Evolutionary conservation across 2,888 invertebrate genomes (phyloP).

Genomic region (Drosophila histrio): DNA sequence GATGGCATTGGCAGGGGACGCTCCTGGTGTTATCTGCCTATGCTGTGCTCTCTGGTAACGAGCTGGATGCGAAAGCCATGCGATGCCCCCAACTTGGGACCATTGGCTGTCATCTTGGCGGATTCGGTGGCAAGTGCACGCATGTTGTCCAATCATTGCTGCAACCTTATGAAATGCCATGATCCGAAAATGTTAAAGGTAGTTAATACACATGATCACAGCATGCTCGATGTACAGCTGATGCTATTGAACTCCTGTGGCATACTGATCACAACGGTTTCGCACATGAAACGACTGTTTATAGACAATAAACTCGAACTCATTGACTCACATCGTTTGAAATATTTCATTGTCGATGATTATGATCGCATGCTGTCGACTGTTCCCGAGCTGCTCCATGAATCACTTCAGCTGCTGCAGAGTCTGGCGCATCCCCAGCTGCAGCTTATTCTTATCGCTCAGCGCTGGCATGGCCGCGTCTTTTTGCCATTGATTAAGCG

Average conservation of each 20-base stretch:
- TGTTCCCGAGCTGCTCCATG: not conserved
- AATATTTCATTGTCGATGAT: constrained; percentile 57
- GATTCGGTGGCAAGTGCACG: constrained; percentile 34
- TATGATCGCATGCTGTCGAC: constrained; percentile 42
- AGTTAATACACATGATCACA: constrained; percentile 31
- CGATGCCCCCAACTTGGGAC: constrained; percentile 25
- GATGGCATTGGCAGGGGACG: constrained; percentile 29
- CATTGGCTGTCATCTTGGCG: constrained; percentile 52
- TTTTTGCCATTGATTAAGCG: constrained; percentile 23
- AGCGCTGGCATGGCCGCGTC: constrained; percentile 44
- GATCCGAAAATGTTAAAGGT: constrained; percentile 21
- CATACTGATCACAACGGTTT: constrained; percentile 52
- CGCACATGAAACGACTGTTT: constrained; percentile 30
- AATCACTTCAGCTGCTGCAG: constrained; percentile 15
- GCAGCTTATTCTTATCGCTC: constrained; percentile 53
- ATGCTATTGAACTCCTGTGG: constrained; percentile 54
- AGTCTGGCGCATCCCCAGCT: not conserved
- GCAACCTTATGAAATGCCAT: constrained; percentile 23
- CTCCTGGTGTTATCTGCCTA: constrained; percentile 58
- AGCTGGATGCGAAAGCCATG: not conserved
- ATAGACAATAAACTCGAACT: constrained; percentile 1
- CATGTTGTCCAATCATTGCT: constrained; percentile 20
- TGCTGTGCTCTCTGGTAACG: constrained; percentile 45
- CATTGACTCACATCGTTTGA: constrained; percentile 30
- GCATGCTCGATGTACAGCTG: not conserved